Base-by-base conservation (phyloP, 2,797 vertebrate species). In the Adelosebastes latens region DNA sequence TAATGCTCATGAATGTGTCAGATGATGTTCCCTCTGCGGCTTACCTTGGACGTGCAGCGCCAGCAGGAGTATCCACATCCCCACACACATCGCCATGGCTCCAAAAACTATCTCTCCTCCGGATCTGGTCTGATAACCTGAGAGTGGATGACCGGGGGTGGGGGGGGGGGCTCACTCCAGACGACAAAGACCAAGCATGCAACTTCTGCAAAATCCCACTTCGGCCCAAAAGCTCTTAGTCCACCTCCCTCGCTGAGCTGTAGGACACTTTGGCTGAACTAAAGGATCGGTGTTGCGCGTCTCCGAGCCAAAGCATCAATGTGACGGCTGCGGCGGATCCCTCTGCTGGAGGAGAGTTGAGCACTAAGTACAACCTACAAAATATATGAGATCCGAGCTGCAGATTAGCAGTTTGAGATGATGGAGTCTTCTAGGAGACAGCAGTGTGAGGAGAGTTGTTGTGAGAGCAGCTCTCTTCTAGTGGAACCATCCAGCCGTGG, bases 171-270 rank as follows among this genome's bases (percentile, higher is more conserved):
- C 88, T 94, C 93, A 93, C 81, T 87, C 84, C 69, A 88, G 86
- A 82, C 82, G 85, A 93, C 87, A 86, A 89, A 89, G 75, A 91
- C 86, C 91, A 87, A 81, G 93, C 95, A 94, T 94, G 94, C 93
- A 96, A 96, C 93, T 95, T 95, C 89, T 87, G 90, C 86, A 91
- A 91, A 93, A 93, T 94, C 93, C 95, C 91, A 88, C 91, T 88
- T 78, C 72, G 86, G 79, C 59, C 61, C 60, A n/a, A 86, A 80
- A 80, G 46, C 84, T 46, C 42, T 46, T 76, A 84, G 73, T 82
- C 81, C 5, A 16, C 69, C 77, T 71, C 80, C 81, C 75, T 85
- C 81, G 20, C 25, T 12, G 80, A 68, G 78, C 79, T 42, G 73
- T 1, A 34, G 59, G 77, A 78, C 71, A 92, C 91, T 93, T 93